Evolutionary conservation across 2,888 invertebrate genomes (phyloP).

Genomic region (Rotaria socialis): DNA sequence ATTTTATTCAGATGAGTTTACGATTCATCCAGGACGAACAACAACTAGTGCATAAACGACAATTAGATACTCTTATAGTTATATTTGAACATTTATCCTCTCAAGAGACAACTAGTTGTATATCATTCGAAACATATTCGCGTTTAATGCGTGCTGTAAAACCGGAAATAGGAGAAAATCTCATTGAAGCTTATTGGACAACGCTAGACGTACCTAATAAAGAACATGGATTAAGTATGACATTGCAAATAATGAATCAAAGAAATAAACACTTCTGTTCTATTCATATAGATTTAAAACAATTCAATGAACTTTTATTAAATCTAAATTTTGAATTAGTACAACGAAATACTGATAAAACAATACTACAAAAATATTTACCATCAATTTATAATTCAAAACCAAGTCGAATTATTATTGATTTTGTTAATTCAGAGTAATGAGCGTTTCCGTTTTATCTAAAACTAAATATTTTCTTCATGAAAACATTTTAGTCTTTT

Average conservation of each 20-base stretch:
- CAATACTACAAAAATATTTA: slow-evolving; percentile 51
- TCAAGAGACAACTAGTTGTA: neutral
- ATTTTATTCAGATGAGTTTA: no score
- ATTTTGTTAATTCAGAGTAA: slow-evolving; percentile 56
- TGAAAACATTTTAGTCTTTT: slow-evolving; percentile 52
- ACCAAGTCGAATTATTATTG: slow-evolving; percentile 52
- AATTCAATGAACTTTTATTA: neutral
- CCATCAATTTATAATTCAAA: slow-evolving; percentile 53
- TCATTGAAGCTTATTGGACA: neutral
- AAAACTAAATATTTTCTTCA: no score
- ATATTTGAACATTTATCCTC: neutral
- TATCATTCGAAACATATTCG: neutral
- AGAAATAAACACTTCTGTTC: neutral
- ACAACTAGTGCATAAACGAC: neutral
- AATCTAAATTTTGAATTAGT: neutral
- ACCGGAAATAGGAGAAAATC: neutral
- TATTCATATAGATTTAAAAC: neutral
- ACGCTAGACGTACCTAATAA: neutral
- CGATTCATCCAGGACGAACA: neutral
- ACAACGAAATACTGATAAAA: neutral
- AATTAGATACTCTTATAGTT: neutral
- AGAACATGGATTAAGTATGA: neutral
- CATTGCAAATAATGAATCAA: no score
- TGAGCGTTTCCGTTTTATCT: no score
- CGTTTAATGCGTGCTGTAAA: neutral